Evolutionary conservation across 2,113 vertebrate species (phyloP), one percentile per base, ranked within the genome.

Genomic region (Saguinus imperator): DNA sequence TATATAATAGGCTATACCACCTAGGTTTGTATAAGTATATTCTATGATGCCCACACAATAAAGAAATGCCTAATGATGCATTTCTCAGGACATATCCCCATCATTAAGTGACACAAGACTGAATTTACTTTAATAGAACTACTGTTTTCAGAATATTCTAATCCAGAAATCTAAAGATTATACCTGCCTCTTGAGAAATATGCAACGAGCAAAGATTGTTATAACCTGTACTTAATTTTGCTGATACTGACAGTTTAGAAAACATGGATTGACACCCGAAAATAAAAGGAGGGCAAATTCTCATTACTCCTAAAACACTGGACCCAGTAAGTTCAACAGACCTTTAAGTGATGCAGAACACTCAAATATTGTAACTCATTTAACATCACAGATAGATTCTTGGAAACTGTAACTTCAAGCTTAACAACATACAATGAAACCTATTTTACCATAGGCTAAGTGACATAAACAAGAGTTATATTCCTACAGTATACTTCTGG

Each of bases 281-380:
- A 83, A 87, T 70, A 11, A 91, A 95, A 91, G 37, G 27, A 94
- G 84, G 20, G 68, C 32, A 96, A 93, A 58, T 82, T 87, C 58
- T 72, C 87, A 66, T 93, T 94, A 64, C 23, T 89, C 45, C 45
- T 72, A 94, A 95, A 94, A 89, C 52, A 93, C 1, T 83, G 8
- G 29, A 89, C 40, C 45, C 81, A 81, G 57, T 64, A 73, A 89
- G 17, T 64, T 88, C 64, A 85, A 66, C 10, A 77, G 85, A 89
- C 12, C 73, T 4, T 70, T 77, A 72, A 40, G 13, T 93, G 29
- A 79, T 37, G 12, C 18, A 87, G 91, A 96, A 70, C 32, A 70
- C 40, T 70, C 70, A 50, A 68, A 75, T 83, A 37, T 11, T 11
- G 5, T 40, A 73, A 73, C n/a, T 73, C 70, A 64, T 64, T 64